Percentiles rank a stretch among this genome's conserved stretches.
Conservation (phyloP, 1,140 invertebrate genomes). For the Oreohelix idahoensis region DNA sequence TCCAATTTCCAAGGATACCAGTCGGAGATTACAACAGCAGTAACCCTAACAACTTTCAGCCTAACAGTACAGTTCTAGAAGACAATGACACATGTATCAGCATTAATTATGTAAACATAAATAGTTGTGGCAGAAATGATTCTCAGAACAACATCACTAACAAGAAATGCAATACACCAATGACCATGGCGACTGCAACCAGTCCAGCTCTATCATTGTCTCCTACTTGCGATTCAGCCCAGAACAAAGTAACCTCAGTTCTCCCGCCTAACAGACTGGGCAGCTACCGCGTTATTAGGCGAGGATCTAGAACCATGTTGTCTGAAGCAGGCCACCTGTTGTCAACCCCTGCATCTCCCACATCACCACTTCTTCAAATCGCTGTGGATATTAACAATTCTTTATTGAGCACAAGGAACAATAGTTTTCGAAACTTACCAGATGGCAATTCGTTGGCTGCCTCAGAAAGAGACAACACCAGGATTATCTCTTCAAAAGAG, state of each 20-base stretch:
- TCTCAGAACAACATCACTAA: not conserved
- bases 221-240: not conserved
- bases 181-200: not conserved
- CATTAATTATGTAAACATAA: not conserved
- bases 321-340: not conserved
- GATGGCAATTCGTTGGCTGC: not conserved
- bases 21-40: not conserved
- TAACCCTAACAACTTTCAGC: not conserved
- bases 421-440: not conserved
- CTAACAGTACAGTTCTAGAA: not conserved
- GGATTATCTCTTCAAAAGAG: not conserved
- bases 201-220: not conserved
- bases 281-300: not conserved
- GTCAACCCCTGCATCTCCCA: not conserved
- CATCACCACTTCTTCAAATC: not conserved
- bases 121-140: not conserved
- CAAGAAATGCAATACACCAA: not conserved
- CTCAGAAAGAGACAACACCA: not conserved
- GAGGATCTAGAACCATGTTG: not conserved
- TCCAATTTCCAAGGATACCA: too few species aligned
- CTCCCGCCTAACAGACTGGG: not conserved
- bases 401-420: not conserved
- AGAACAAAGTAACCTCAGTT: not conserved
- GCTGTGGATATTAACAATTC: not conserved
- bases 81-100: not conserved